Evolutionary conservation across 2,888 invertebrate species (phyloP).

Genomic region (Leptodirus hochenwartii): DNA sequence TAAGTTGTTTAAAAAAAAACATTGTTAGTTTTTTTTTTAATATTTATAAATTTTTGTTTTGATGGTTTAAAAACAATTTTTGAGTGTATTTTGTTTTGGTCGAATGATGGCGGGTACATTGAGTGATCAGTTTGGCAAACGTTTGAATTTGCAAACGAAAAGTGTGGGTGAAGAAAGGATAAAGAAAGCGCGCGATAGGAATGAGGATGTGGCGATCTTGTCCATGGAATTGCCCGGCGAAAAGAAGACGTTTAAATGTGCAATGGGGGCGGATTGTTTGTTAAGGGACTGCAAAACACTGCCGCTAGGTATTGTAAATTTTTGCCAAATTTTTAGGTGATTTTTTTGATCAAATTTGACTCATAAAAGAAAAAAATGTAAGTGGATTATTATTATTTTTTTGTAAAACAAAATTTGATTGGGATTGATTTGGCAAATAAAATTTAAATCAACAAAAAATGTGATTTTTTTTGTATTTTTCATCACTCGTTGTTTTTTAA

Average conservation of each 20-base stretch:
- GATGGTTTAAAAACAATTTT: not conserved
- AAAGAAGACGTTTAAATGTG: constrained; percentile 57
- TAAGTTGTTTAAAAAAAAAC: not conserved
- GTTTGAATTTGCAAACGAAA: constrained; percentile 53
- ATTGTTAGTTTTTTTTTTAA: not conserved
- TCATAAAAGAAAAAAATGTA: too few relatives aligned
- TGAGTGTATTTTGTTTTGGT: too few relatives aligned
- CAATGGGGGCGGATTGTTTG: constrained; percentile 53
- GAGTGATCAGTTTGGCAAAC: constrained; percentile 59
- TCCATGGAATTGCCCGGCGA: constrained; percentile 66
- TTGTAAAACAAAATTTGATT: too few relatives aligned
- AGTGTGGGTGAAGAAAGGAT: constrained; percentile 71
- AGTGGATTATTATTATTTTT: not conserved
- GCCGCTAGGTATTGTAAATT: constrained; percentile 75
- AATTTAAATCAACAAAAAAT: too few relatives aligned
- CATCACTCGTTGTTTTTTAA: too few relatives aligned
- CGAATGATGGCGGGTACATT: constrained; percentile 20
- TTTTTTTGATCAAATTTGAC: too few relatives aligned
- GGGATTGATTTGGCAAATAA: too few relatives aligned
- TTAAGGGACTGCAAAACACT: constrained; percentile 61
- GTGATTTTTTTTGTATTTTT: too few relatives aligned
- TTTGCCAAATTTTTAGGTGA: too few relatives aligned
- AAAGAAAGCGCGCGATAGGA: constrained; percentile 58
- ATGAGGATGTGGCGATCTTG: constrained; percentile 74
- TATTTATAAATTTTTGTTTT: constrained; percentile 2